These are phyloP conservation scores for Leptosomus discolor DNA, from an alignment of 2,113 vertebrate genomes.

Conservation along the genomic window DNA sequence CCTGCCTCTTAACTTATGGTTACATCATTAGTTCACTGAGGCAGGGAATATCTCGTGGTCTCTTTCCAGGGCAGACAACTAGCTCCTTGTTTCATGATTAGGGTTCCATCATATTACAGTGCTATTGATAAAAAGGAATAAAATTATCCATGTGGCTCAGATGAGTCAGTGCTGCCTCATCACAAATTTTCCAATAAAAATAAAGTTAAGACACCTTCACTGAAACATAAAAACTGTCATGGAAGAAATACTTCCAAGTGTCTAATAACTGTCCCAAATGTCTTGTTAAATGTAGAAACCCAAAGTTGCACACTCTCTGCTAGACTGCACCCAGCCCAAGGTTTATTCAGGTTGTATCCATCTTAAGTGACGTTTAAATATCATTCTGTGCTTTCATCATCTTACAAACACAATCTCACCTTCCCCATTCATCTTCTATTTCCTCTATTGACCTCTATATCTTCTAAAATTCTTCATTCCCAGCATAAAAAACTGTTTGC, in stretches of 20 bases:
- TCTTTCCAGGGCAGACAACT: neutral
- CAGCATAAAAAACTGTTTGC: neutral
- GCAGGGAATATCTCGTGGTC: neutral
- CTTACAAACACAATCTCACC: neutral
- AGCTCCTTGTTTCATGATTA: neutral
- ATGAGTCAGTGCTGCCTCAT: slow-evolving; percentile 40
- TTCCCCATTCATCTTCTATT: neutral
- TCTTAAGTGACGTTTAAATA: neutral
- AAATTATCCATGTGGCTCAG: slow-evolving; percentile 16
- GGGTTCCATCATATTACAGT: neutral
- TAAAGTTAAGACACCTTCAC: neutral
- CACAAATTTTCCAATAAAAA: slow-evolving; percentile 47
- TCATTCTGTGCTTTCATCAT: neutral
- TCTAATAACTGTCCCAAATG: neutral
- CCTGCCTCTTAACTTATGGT: neutral
- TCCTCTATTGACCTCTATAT: neutral
- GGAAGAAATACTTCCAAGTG: neutral
- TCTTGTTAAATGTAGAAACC: neutral
- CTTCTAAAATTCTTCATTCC: neutral
- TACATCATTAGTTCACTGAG: neutral
- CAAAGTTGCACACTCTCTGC: neutral
- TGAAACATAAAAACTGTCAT: neutral
- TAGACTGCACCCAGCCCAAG: neutral
- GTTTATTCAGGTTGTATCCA: neutral
- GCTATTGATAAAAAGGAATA: slow-evolving; percentile 17